These are phyloP conservation scores for Uropetala carovei DNA, from an alignment of 2,888 invertebrate genomes.

Conservation along the genomic window DNA sequence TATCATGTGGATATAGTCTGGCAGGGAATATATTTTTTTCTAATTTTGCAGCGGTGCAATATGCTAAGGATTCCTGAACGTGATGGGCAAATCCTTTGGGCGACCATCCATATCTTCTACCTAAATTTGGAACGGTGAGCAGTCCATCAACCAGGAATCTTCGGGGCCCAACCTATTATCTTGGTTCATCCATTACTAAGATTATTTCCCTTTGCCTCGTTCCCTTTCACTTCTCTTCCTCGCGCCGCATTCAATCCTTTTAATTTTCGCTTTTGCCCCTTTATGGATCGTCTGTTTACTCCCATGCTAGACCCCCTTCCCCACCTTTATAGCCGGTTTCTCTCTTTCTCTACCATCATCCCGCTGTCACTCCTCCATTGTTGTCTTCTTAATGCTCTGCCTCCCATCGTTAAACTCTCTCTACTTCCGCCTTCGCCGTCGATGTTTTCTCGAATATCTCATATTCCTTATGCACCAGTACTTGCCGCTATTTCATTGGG, in stretches of 20 bases:
- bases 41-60: no score
- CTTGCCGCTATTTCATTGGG: background rate
- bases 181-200: conserved; percentile 24
- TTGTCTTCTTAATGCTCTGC: conserved; percentile 22
- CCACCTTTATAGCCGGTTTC: background rate
- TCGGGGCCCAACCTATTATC: background rate
- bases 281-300: conserved; percentile 32
- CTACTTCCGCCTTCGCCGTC: background rate
- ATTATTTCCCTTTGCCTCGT: background rate
- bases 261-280: background rate
- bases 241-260: conserved; percentile 17
- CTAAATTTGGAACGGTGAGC: background rate
- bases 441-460: background rate
- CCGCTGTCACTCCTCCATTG: conserved; percentile 14
- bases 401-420: conserved; percentile 27
- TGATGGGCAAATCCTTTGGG: background rate
- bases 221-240: conserved; percentile 20
- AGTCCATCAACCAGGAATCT: background rate
- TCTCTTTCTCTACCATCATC: background rate
- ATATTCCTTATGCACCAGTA: background rate
- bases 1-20: no score
- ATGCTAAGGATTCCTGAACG: background rate
- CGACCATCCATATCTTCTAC: background rate
- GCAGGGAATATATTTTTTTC: no score
- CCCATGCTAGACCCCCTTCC: background rate